Percentiles rank a stretch among this genome's conserved stretches.
Evolutionary conservation across 2,113 vertebrate genomes (phyloP).

Genomic region (Mormyrus lacerda): DNA sequence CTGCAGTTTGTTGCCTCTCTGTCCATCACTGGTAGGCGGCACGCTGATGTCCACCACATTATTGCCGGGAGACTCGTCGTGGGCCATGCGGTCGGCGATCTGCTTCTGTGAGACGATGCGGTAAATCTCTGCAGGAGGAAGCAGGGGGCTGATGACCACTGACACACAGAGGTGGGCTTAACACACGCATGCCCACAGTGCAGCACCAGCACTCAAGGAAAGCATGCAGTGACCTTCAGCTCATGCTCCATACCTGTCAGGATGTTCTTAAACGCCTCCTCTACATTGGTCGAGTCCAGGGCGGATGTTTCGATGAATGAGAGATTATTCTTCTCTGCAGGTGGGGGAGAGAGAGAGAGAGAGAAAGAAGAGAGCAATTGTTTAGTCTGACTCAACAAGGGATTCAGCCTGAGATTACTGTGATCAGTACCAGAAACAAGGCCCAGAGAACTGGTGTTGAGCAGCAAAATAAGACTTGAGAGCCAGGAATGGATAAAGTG

Average conservation of each 20-base stretch:
- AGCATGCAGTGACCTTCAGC: neutral
- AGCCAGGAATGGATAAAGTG: neutral
- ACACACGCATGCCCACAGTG: neutral
- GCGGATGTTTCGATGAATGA: slow-evolving; percentile 98
- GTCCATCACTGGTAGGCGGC: slow-evolving; percentile 89
- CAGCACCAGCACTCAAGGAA: neutral
- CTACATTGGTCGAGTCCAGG: slow-evolving; percentile 95
- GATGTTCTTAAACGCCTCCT: slow-evolving; percentile 98
- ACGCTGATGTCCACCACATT: slow-evolving; percentile 98
- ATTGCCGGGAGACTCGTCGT: slow-evolving; percentile 94
- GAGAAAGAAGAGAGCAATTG: neutral
- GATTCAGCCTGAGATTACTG: neutral
- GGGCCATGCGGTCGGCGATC: slow-evolving; percentile 85
- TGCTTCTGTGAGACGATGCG: slow-evolving; percentile 98
- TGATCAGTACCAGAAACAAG: neutral
- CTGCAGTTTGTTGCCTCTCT: slow-evolving; percentile 90
- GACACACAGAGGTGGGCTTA: neutral
- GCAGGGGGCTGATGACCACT: neutral
- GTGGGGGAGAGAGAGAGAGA: slow-evolving; percentile 21
- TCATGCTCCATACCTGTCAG: slow-evolving; percentile 74
- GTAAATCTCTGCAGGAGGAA: slow-evolving; percentile 77
- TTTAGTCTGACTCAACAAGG: neutral
- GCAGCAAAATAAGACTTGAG: neutral
- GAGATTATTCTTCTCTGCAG: slow-evolving; percentile 91
- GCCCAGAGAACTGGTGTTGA: neutral